Base-by-base conservation (phyloP, 2,888 invertebrate genomes). In the Catocala sponsa region DNA sequence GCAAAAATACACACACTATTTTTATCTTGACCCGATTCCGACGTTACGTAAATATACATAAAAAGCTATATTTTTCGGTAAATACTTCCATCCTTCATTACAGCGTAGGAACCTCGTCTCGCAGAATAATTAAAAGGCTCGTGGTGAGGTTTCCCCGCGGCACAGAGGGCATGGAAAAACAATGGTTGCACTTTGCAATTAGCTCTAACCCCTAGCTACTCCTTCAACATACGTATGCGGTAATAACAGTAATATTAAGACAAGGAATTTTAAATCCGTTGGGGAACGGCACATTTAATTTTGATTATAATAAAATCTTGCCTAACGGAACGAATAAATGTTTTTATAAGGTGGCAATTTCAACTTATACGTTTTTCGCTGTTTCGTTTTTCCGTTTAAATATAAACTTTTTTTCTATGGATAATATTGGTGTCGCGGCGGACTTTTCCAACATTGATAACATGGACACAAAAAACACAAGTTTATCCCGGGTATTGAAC, bases 141-240 rank as follows among this genome's bases (percentile, higher is more conserved):
- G 76, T 72, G 72, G 74, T 67, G 68, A 69, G 72, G 72, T 70
- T 73, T 72, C 68, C 75, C 80, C 79, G 72, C 64, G 72, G 80
- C 78, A 53, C 65, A 62, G 72, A 81, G 87, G 86, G 88, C 82
- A 84, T 73, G 79, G 71, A 59, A 70, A 77, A 84, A 91, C 90
- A 90, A 90, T 89, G 85, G 81, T 82, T 84, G 88, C 89, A 90
- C 90, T 91, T 83, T 82, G 89, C 89, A 88, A 91, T 91, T 91
- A 90, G 86, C 90, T 81, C 73, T 85, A 82, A 82, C 83, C 84
- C 80, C 76, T 70, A 72, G 70, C 74, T 70, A 67, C 73, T 67
- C 70, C 63, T 70, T 64, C 58, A 49, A 43, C 41, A 49, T 58
- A 57, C 47, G 51, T 48, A 61, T 53, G 54, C 47, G 42, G 41